These are phyloP conservation scores for Peromyscus maniculatus DNA, from an alignment of 2,113 vertebrate species.

Conservation along the genomic window DNA sequence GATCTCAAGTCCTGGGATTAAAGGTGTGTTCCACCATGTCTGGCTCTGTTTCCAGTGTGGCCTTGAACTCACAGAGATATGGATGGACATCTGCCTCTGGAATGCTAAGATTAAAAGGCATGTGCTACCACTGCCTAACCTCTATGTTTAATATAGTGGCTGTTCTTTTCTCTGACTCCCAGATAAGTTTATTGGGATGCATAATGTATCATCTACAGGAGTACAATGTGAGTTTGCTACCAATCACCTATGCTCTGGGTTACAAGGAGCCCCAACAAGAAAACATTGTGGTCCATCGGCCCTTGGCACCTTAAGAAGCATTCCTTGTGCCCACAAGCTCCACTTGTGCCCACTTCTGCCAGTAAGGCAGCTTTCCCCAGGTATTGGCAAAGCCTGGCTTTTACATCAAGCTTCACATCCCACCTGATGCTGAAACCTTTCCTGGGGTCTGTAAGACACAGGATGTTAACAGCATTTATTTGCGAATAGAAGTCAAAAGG, in stretches of 20 bases:
- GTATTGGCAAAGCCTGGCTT: not conserved
- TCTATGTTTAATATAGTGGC: no score
- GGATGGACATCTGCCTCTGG: no score
- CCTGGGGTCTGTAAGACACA: accelerated
- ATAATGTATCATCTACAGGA: no score
- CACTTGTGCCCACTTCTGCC: not conserved
- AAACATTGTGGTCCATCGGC: not conserved
- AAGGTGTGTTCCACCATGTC: no score
- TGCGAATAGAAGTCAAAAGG: not conserved
- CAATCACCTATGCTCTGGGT: not conserved
- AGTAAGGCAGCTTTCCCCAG: not conserved
- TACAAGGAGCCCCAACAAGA: not conserved
- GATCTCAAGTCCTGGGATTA: no score
- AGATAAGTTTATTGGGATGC: no score
- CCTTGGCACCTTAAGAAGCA: not conserved
- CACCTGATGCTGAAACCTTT: not conserved
- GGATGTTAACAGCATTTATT: accelerated
- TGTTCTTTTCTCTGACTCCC: no score
- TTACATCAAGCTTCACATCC: accelerated
- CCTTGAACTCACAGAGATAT: no score
- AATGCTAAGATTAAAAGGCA: no score
- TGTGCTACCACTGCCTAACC: no score
- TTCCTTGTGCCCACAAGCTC: no score
- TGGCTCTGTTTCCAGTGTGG: no score
- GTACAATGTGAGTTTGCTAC: not conserved